Evolutionary conservation across 2,113 vertebrate genomes (phyloP).

Genomic region (sheep (Ovis aries)): DNA sequence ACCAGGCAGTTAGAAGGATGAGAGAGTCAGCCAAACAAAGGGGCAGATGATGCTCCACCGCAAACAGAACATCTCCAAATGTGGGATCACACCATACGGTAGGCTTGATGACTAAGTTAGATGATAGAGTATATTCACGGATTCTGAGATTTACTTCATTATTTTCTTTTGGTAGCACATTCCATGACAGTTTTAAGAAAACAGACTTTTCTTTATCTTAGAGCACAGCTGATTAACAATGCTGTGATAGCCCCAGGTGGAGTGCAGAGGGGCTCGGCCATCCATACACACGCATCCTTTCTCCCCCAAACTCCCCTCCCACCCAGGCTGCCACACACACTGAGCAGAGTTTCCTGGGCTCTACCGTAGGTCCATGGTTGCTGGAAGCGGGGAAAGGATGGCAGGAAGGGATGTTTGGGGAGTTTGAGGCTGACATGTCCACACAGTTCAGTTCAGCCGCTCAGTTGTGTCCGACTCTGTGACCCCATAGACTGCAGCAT

Average conservation of each 20-base stretch:
- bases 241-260: not conserved
- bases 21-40: not conserved
- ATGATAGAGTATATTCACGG: not conserved
- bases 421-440: not conserved
- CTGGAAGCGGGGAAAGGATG: not conserved
- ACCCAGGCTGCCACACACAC: not conserved
- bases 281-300: not conserved
- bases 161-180: not conserved
- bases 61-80: not conserved
- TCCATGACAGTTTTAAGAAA: not conserved
- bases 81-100: not conserved
- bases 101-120: not conserved
- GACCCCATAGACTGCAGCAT: not conserved
- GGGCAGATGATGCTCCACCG: too few relatives aligned
- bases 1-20: not conserved
- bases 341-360: not conserved
- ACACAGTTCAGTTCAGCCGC: not conserved
- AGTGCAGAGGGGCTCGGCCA: not conserved
- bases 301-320: not conserved
- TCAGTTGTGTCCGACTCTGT: not conserved
- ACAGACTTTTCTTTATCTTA: not conserved
- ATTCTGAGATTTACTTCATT: not conserved
- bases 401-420: not conserved
- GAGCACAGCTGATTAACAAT: not conserved
- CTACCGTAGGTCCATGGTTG: not conserved